These are phyloP conservation scores for Eilema caniola DNA, from an alignment of 2,888 invertebrate genomes.

Conservation along the genomic window DNA sequence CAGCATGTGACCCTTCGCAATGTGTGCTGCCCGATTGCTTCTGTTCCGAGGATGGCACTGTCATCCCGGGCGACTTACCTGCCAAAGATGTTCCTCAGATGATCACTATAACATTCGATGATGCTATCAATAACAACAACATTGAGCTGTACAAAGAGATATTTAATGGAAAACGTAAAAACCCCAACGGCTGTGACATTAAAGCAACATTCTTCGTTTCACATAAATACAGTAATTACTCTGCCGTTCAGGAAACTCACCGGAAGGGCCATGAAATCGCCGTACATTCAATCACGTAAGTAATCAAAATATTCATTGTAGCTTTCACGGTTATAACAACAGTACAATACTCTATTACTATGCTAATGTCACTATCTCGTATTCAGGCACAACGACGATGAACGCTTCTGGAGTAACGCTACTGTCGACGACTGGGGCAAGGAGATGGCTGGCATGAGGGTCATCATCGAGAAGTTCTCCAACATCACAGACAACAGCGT, in stretches of 20 bases:
- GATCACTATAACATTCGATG: slow-evolving; percentile 97
- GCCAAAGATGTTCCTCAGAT: slow-evolving; percentile 96
- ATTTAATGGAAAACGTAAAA: slow-evolving; percentile 95
- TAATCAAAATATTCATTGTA: slow-evolving; percentile 19
- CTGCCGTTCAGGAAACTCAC: slow-evolving; percentile 96
- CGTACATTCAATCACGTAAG: slow-evolving; percentile 97
- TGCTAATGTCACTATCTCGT: slow-evolving; percentile 15
- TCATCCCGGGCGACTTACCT: slow-evolving; percentile 94
- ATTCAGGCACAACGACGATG: slow-evolving; percentile 94
- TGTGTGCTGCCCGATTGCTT: slow-evolving; percentile 97
- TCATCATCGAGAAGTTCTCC: slow-evolving; percentile 95
- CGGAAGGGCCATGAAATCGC: slow-evolving; percentile 97
- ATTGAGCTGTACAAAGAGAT: slow-evolving; percentile 97
- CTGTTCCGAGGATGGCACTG: slow-evolving; percentile 97
- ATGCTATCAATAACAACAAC: slow-evolving; percentile 98
- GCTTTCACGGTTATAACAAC: not conserved
- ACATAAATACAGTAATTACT: slow-evolving; percentile 97
- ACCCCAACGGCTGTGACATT: slow-evolving; percentile 97
- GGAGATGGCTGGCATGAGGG: slow-evolving; percentile 97
- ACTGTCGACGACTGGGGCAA: slow-evolving; percentile 97
- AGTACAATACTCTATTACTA: not conserved
- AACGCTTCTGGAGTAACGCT: slow-evolving; percentile 97
- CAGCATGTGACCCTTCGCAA: slow-evolving; percentile 94
- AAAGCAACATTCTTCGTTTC: slow-evolving; percentile 97
- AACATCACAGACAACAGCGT: slow-evolving; percentile 97